Conservation (phyloP, 2,888 invertebrate species). For the Acronicta aceris region DNA sequence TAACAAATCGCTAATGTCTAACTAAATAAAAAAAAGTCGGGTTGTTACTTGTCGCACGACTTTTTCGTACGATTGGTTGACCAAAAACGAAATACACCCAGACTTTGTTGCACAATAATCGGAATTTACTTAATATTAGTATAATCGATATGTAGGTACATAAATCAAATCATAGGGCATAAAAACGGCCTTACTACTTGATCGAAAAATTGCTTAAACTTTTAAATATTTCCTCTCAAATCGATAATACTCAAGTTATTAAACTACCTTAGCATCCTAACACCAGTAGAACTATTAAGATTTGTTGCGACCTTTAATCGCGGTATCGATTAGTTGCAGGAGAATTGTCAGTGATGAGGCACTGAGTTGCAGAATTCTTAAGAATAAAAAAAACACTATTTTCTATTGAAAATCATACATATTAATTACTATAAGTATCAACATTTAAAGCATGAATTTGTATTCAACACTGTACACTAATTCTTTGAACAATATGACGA, state of each 20-base stretch:
- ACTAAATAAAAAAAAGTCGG: slow-evolving; percentile 41
- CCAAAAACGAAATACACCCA: slow-evolving; percentile 1
- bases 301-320: slow-evolving; percentile 1
- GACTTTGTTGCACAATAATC: not conserved
- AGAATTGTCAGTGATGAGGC: not conserved
- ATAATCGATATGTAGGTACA: slow-evolving; percentile 2
- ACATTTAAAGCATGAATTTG: slow-evolving; percentile 25
- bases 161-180: slow-evolving; percentile 5
- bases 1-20: slow-evolving; percentile 55
- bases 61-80: slow-evolving; percentile 37
- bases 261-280: not conserved
- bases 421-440: slow-evolving; percentile 5
- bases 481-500: slow-evolving; percentile 18
- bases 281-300: not conserved
- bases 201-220: slow-evolving; percentile 1
- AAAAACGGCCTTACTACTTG: slow-evolving; percentile 5
- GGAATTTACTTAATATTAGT: not conserved
- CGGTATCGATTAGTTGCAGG: slow-evolving; percentile 1
- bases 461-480: slow-evolving; percentile 10
- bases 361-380: not conserved
- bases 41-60: slow-evolving; percentile 42
- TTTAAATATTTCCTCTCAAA: slow-evolving; percentile 1
- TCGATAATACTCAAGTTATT: slow-evolving; percentile 5
- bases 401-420: slow-evolving; percentile 1
- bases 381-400: not conserved